phyloP scores from a whole-genome alignment of 2,888 invertebrate genomes.

The Agrochola circellaris region DNA sequence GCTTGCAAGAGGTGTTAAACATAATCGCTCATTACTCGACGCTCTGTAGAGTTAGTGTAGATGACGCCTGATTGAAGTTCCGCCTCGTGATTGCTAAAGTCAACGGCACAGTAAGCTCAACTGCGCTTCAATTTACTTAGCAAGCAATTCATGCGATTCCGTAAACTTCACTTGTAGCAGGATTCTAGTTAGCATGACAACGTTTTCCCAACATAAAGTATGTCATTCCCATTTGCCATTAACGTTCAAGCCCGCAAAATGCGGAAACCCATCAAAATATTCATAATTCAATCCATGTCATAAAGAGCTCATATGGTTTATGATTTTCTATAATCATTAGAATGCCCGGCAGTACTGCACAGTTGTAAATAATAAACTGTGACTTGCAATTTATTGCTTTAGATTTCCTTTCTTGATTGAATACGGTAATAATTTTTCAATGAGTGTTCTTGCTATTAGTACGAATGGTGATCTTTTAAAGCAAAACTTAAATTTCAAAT shows the following conservation, averaged over 20 bases:
- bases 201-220: constrained; percentile 31
- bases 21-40: constrained; percentile 60
- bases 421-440: constrained; percentile 5
- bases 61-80: constrained; percentile 71
- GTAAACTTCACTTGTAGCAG: constrained; percentile 59
- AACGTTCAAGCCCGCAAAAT: constrained; percentile 4
- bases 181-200: constrained; percentile 55
- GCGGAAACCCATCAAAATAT: constrained; percentile 20
- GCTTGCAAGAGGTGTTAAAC: constrained; percentile 3
- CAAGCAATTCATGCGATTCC: constrained; percentile 65
- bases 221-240: constrained; percentile 16
- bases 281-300: constrained; percentile 16
- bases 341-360: neutral
- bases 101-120: constrained; percentile 58
- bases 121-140: constrained; percentile 68
- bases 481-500: neutral
- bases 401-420: neutral
- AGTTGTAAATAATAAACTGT: constrained; percentile 22
- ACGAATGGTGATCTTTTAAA: neutral
- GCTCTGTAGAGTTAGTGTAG: constrained; percentile 35
- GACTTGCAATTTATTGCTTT: constrained; percentile 21
- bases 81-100: constrained; percentile 66
- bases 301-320: constrained; percentile 20
- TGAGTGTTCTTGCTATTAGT: constrained; percentile 2
- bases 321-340: constrained; percentile 21